Evolutionary conservation across 2,888 invertebrate genomes (phyloP).

Genomic region (Timema podura): DNA sequence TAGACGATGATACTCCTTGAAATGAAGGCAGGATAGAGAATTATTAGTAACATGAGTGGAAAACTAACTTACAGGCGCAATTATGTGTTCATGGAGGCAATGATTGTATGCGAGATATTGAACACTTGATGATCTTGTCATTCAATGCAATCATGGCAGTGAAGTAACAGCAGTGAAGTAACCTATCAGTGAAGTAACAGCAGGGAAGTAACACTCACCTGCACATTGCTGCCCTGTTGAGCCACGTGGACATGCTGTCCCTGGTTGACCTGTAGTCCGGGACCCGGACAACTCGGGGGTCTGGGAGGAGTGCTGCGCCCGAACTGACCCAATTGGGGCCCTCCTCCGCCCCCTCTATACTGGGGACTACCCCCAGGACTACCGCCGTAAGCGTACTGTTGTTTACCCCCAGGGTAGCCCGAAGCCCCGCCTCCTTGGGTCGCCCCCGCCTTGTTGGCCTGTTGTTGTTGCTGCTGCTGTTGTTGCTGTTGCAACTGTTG

Average conservation of each 20-base stretch:
- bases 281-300: constrained; percentile 51
- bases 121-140: too few relatives aligned
- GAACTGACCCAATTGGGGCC: constrained; percentile 37
- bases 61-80: too few relatives aligned
- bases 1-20: too few relatives aligned
- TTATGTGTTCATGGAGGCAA: too few relatives aligned
- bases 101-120: too few relatives aligned
- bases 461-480: constrained; percentile 30
- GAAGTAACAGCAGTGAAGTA: too few relatives aligned
- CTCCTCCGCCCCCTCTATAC: constrained; percentile 40
- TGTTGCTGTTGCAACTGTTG: constrained; percentile 25
- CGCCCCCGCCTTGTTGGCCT: constrained; percentile 2
- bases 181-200: too few relatives aligned
- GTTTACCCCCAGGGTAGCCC: background rate
- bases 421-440: too few relatives aligned
- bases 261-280: constrained; percentile 68
- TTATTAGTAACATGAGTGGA: too few relatives aligned
- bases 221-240: constrained; percentile 72
- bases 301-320: constrained; percentile 48
- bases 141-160: too few relatives aligned
- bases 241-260: constrained; percentile 83
- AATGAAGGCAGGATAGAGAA: too few relatives aligned
- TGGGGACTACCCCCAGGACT: constrained; percentile 54
- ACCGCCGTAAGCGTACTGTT: constrained; percentile 63
- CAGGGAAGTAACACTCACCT: constrained; percentile 54